These are phyloP conservation scores for Pygoscelis antarcticus DNA, from an alignment of 2,113 vertebrate genomes.

Conservation along the genomic window DNA sequence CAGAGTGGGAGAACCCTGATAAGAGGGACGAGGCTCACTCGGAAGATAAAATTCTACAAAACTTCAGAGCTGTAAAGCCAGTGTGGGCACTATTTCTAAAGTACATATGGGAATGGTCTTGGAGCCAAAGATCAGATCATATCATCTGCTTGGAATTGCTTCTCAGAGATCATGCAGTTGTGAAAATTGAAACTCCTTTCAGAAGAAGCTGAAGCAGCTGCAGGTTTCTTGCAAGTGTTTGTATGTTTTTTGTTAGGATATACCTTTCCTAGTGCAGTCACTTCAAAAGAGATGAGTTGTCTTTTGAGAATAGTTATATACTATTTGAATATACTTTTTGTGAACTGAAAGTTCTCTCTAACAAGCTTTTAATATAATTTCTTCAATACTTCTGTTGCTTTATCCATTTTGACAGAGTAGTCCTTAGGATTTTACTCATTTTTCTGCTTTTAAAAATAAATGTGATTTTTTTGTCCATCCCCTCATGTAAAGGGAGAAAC, in stretches of 20 bases:
- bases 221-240: background rate
- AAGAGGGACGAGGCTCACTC: conserved; percentile 16
- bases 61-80: conserved; percentile 60
- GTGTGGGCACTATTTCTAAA: conserved; percentile 55
- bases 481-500: background rate
- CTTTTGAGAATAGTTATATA: background rate
- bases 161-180: conserved; percentile 2
- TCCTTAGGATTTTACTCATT: background rate
- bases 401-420: background rate
- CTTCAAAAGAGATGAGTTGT: background rate
- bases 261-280: background rate
- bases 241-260: background rate
- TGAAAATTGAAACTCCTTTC: background rate
- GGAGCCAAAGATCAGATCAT: conserved; percentile 55
- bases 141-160: conserved; percentile 37
- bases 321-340: background rate
- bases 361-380: background rate
- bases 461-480: background rate
- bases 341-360: background rate
- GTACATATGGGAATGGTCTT: conserved; percentile 42
- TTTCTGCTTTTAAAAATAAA: background rate
- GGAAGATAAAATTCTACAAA: conserved; percentile 68
- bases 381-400: background rate
- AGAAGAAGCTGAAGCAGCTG: background rate
- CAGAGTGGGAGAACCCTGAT: conserved; percentile 54